Conservation (phyloP, 2,113 vertebrate species). For the Silurus meridionalis region DNA sequence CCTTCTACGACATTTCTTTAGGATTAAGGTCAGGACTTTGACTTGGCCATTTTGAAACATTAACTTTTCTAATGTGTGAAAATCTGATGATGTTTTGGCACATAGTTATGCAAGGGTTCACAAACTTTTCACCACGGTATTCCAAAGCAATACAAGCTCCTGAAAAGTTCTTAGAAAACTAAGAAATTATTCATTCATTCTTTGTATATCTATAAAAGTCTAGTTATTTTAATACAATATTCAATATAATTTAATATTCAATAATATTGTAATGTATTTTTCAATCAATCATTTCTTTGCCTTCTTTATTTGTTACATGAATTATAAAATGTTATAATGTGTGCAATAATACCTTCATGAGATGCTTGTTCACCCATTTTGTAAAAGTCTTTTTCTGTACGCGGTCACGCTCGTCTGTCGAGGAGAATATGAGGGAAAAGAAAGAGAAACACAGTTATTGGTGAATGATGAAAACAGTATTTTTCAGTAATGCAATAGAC, state of each 20-base stretch:
- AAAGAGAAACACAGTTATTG: background rate
- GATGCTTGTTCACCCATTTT: constrained; percentile 98
- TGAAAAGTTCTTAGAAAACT: background rate
- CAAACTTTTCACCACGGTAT: background rate
- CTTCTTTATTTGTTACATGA: too few relatives aligned
- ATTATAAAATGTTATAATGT: background rate
- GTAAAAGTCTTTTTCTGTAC: constrained; percentile 99
- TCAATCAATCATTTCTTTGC: background rate
- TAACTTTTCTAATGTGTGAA: too few relatives aligned
- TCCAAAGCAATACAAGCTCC: background rate
- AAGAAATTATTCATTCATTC: background rate
- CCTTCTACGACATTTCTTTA: too few relatives aligned
- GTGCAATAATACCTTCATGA: constrained; percentile 81
- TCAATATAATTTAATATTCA: too few relatives aligned
- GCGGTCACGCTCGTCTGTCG: constrained; percentile 90
- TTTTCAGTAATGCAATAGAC: background rate
- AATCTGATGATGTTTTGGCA: too few relatives aligned
- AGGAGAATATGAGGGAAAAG: constrained; percentile 48
- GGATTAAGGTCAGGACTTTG: too few relatives aligned
- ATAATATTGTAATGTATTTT: background rate
- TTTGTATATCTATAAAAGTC: too few relatives aligned
- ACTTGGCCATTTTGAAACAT: too few relatives aligned
- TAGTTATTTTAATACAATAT: too few relatives aligned
- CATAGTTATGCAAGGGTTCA: too few relatives aligned
- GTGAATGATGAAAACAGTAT: background rate